Evolutionary conservation across 2,797 vertebrate genomes (phyloP).

Genomic region (Hozukius guyotensis): DNA sequence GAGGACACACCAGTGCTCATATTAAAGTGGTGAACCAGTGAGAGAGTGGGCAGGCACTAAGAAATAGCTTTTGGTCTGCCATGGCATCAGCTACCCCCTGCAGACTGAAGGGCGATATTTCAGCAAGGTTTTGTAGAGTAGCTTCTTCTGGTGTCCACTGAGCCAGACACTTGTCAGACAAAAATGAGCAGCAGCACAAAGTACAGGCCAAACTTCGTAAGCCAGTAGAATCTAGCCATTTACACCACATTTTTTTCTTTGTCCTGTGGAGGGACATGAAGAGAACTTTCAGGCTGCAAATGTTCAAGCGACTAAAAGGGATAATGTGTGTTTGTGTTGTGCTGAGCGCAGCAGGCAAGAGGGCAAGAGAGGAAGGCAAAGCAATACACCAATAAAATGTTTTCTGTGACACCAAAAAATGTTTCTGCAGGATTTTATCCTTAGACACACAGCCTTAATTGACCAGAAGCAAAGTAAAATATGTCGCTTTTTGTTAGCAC

Average conservation of each 20-base stretch:
- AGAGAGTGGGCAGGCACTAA: background rate
- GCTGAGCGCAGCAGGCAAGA: slow-evolving; percentile 16
- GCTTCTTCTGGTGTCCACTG: slow-evolving; percentile 2
- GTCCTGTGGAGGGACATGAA: slow-evolving; percentile 10
- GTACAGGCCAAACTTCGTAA: background rate
- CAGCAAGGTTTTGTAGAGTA: slow-evolving; percentile 7
- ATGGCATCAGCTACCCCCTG: slow-evolving; percentile 4
- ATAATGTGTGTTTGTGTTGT: slow-evolving; percentile 21
- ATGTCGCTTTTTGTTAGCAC: background rate
- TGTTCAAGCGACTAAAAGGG: background rate
- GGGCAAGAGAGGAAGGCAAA: background rate
- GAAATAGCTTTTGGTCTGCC: slow-evolving; percentile 23
- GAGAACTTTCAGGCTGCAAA: slow-evolving; percentile 1
- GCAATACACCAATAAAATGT: background rate
- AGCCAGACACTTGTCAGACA: slow-evolving; percentile 27
- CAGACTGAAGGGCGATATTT: slow-evolving; percentile 27
- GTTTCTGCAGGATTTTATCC: background rate
- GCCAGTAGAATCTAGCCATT: slow-evolving; percentile 4
- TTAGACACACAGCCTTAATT: background rate
- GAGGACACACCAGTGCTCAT: slow-evolving; percentile 12
- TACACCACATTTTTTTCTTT: background rate
- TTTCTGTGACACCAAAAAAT: slow-evolving; percentile 1
- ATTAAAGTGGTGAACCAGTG: slow-evolving; percentile 14
- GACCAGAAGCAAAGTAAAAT: background rate
- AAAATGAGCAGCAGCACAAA: slow-evolving; percentile 17